A percentile compares a stretch with the other conserved stretches of the same genome.
These are phyloP conservation scores for Cotesia glomerata DNA, from an alignment of 1,140 invertebrate genomes.

Conservation along the genomic window DNA sequence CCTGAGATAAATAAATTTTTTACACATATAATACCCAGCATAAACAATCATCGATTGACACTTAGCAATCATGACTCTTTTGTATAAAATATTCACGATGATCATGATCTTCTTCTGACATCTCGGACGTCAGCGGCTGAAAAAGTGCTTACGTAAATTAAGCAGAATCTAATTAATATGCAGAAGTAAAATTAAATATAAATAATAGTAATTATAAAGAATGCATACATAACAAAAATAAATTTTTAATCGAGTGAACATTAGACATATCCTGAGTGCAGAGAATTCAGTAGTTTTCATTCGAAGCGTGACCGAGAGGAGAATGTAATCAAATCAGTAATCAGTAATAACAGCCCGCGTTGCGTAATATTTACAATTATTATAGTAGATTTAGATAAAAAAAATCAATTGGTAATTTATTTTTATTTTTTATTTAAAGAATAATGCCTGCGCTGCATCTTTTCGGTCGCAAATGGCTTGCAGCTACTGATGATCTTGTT, in stretches of 20 bases:
- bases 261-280: not conserved
- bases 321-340: not conserved
- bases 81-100: too few species aligned
- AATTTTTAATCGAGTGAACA: not conserved
- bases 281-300: too few species aligned
- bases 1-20: too few species aligned
- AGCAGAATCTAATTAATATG: too few species aligned
- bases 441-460: conserved; percentile 77
- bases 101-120: too few species aligned
- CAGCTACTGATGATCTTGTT: conserved; percentile 79
- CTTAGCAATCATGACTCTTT: too few species aligned
- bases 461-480: conserved; percentile 80
- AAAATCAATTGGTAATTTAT: not conserved
- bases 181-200: too few species aligned
- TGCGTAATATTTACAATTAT: not conserved
- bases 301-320: not conserved
- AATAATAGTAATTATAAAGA: too few species aligned
- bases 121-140: too few species aligned
- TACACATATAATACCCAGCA: too few species aligned
- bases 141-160: too few species aligned
- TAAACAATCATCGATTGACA: too few species aligned
- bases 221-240: not conserved
- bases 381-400: not conserved
- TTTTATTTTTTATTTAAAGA: conserved; percentile 32
- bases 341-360: not conserved